Evolutionary conservation across 2,797 vertebrate genomes (phyloP).

Genomic region (Phoeniculus purpureus): DNA sequence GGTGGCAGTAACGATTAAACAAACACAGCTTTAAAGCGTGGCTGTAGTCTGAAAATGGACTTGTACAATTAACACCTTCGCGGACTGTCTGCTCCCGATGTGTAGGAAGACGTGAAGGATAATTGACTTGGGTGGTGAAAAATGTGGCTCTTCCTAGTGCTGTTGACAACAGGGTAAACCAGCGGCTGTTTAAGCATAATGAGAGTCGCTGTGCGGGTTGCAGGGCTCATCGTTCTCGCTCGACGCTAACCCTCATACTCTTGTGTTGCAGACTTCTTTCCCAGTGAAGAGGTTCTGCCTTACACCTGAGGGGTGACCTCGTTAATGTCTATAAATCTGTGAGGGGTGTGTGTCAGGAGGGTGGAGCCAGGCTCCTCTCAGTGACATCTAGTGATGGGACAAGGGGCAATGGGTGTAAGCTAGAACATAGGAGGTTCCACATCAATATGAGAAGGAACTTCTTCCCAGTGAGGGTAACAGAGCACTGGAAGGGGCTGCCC

Average conservation of each 20-base stretch:
- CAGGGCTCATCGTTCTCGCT: not conserved
- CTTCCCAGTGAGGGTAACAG: too few relatives aligned
- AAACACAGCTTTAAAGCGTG: not conserved
- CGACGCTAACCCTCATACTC: not conserved
- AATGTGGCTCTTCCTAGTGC: not conserved
- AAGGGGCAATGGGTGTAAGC: too few relatives aligned
- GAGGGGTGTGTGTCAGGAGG: too few relatives aligned
- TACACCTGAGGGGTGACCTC: too few relatives aligned
- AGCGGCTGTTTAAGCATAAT: not conserved
- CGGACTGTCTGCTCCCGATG: not conserved
- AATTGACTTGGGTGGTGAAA: not conserved
- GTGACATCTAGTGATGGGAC: too few relatives aligned
- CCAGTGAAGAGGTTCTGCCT: not conserved
- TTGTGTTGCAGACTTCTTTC: not conserved
- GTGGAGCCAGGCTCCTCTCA: too few relatives aligned
- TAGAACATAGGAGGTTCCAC: too few relatives aligned
- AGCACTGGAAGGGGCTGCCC: too few relatives aligned
- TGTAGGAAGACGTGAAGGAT: not conserved
- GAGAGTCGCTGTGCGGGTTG: not conserved
- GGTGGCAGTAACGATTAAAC: constrained; percentile 44
- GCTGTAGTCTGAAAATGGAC: not conserved
- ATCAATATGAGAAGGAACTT: too few relatives aligned
- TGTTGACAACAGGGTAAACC: not conserved
- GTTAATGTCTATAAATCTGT: too few relatives aligned
- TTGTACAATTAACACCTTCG: constrained; percentile 10